phyloP scores from a whole-genome alignment of 1,140 invertebrate genomes.

The Berghia stephanieae region DNA sequence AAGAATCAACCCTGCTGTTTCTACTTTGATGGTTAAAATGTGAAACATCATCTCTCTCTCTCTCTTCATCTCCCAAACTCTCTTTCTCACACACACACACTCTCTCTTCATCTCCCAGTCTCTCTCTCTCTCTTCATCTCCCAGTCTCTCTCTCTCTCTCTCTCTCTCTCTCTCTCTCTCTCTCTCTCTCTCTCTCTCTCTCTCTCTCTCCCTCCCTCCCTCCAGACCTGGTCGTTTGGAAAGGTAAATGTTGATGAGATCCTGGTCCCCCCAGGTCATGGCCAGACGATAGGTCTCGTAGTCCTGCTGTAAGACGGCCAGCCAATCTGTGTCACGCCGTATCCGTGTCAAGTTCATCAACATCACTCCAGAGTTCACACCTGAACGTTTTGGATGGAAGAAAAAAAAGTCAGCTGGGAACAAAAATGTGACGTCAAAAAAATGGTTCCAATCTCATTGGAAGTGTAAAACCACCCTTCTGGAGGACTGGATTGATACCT shows the following conservation, averaged over 20 bases:
- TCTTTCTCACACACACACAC: neutral
- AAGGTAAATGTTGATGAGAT: constrained; percentile 96
- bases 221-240: constrained; percentile 81
- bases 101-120: neutral
- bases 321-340: constrained; percentile 86
- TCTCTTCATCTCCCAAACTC: neutral
- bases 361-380: constrained; percentile 96
- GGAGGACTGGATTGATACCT: neutral
- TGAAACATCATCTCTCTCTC: neutral
- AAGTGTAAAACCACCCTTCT: neutral
- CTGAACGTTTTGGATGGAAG: constrained; percentile 73
- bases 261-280: constrained; percentile 97
- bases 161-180: no score
- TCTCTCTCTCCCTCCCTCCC: no score
- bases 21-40: neutral
- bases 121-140: neutral
- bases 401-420: no score
- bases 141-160: neutral
- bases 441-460: neutral
- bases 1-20: neutral
- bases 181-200: neutral
- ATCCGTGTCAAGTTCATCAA: constrained; percentile 95
- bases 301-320: constrained; percentile 82
- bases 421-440: no score
- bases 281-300: constrained; percentile 85